Base-by-base conservation (phyloP, 2,888 invertebrate genomes). In the Drosophila nr. medialis region DNA sequence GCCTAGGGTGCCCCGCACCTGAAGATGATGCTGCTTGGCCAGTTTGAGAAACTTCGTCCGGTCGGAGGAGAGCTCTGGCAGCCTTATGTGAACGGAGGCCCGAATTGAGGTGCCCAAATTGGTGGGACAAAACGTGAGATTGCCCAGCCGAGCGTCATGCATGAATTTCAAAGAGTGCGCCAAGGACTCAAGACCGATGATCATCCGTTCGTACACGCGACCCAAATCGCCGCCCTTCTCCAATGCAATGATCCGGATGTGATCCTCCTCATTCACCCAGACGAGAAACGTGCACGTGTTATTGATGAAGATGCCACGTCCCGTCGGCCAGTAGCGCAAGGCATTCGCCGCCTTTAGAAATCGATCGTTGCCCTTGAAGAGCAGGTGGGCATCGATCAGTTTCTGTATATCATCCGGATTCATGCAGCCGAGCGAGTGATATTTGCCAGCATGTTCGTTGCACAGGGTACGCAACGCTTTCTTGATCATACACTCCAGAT, bases 251-350 rank as follows among this genome's bases (percentile, higher is more conserved):
- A 99, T 96, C 89, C 99, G 96, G 90, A 99, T 95, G 94, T 99
- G 99, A 94, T 99, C 99, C 94, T 99, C 99, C 94, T 99, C 99
- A 93, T 99, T 99, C 94, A 97, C 96, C 99, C 99, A 99, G 77
- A 99, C 97, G 92, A 98, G 94, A 96, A 99, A 99, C 85, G 98
- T 98, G 94, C 98, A 98, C 94, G 95, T 95, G 92, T 97, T 97
- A 93, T 99, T 99, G 94, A 98, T 97, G 95, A 95, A 99, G 94
- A 99, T 99, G 93, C 99, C 99, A 93, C 99, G 97, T 68, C 98
- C 99, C 81, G 95, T 94, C 84, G 99, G 99, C 99, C 99, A 99
- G 95, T 95, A 98, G 81, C 98, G 96, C 95, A 98, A 98, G 68
- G 98, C 98, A 91, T 98, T 98, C 83, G 98, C 98, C 8, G 97